Evolutionary conservation across 2,797 vertebrate genomes (phyloP).

Genomic region (Neomorphus geoffroyi): DNA sequence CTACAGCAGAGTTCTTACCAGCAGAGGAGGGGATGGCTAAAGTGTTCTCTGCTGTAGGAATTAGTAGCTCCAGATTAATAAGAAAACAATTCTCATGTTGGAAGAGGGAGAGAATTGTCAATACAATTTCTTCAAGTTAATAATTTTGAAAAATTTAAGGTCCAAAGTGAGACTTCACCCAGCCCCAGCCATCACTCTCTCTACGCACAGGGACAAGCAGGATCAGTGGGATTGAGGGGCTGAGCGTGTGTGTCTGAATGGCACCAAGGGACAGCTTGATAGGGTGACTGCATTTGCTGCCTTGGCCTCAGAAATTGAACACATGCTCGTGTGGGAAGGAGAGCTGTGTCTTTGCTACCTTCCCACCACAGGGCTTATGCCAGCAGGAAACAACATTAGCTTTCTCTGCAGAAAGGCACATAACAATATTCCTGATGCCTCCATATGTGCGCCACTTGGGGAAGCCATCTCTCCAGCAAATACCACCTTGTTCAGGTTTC

Average conservation of each 20-base stretch:
- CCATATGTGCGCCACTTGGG: rapidly evolving
- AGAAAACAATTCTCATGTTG: neutral
- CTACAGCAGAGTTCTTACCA: neutral
- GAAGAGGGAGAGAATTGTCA: neutral
- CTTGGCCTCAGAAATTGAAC: neutral
- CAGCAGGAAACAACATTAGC: neutral
- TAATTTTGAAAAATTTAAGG: neutral
- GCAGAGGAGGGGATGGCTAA: neutral
- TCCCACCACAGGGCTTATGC: too few species aligned
- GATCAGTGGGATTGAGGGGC: neutral
- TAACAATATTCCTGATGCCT: neutral
- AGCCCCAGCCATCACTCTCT: neutral
- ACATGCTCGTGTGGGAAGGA: neutral
- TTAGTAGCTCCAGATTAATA: neutral
- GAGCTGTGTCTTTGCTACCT: too few species aligned
- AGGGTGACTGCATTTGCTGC: neutral
- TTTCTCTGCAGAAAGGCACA: neutral
- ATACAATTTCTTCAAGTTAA: neutral
- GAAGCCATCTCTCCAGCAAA: rapidly evolving
- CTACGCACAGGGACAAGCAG: neutral
- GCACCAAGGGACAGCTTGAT: neutral
- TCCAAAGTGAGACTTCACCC: neutral
- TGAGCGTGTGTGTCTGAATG: neutral
- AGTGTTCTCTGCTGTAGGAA: neutral
- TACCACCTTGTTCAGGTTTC: neutral